A percentile compares a stretch with the other conserved stretches of the same genome.
Evolutionary conservation across 2,797 vertebrate genomes (phyloP).

Genomic region (Microctenopoma steveboyesi): DNA sequence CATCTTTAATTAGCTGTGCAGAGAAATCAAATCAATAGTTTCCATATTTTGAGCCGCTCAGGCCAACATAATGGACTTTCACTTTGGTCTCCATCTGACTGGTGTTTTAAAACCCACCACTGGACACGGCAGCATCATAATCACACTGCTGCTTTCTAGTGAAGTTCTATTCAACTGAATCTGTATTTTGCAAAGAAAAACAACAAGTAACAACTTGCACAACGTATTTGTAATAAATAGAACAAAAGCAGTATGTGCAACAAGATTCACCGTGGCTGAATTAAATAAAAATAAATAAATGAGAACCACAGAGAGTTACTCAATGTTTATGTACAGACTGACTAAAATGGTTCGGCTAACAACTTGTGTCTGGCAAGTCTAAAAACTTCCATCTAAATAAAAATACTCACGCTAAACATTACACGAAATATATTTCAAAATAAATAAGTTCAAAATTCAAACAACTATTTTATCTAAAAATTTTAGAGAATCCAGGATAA

Average conservation of each 20-base stretch:
- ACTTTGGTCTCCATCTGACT: conserved; percentile 64
- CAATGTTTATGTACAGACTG: conserved; percentile 2
- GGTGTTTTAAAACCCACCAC: conserved; percentile 52
- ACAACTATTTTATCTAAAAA: neutral
- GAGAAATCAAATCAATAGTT: conserved; percentile 72
- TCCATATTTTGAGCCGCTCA: conserved; percentile 68
- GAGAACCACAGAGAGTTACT: neutral
- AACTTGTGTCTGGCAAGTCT: neutral
- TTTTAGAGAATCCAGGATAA: neutral
- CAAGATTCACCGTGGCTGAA: neutral
- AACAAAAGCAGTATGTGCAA: neutral
- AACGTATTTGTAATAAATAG: neutral
- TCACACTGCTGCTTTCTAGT: neutral
- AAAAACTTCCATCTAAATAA: neutral
- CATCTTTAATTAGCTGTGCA: conserved; percentile 77
- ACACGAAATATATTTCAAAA: neutral
- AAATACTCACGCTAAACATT: neutral
- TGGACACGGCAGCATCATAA: conserved; percentile 22
- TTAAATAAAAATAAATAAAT: neutral
- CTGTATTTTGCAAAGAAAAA: neutral
- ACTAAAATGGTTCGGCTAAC: neutral
- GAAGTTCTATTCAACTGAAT: conserved; percentile 14
- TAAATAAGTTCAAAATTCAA: too few relatives aligned
- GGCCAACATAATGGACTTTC: conserved; percentile 71
- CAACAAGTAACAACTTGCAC: neutral